Base-by-base conservation (phyloP, 2,888 invertebrate genomes). In the Trachelus stipa region DNA sequence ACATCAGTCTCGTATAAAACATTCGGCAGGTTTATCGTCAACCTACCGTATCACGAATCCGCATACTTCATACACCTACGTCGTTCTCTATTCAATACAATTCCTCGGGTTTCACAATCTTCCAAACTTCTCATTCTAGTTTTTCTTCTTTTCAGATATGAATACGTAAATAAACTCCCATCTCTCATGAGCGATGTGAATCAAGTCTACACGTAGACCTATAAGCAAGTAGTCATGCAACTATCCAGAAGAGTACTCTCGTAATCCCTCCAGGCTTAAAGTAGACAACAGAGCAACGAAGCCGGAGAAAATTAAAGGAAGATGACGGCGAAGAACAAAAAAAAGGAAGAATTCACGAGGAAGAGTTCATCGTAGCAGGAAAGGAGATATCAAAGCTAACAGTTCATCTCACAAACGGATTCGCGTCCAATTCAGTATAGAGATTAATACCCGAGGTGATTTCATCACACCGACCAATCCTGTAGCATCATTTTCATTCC, bases 361-460 rank as follows among this genome's bases (percentile, higher is more conserved):
- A 73, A 77, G 12, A 77, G 37, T 68, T 68, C 12, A 68, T 12
- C 68, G 15, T 33, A n/a, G 56, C n/a, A 71, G 73, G 34, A 71
- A 79, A 80, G 69, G 74, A 79, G 78, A 79, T 77, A 77, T 82
- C 77, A 77, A 37, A 76, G 68, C 31, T 76, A 79, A 74, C 73
- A 78, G 77, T 80, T 76, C 73, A 77, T 76, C 69, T 69, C 33
- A 34, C 31, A 31, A 71, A 71, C 71, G 74, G 56, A 71, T 73
- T 12, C 40, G 75, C 68, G 73, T 75, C 73, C 75, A 73, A 73
- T 76, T 73, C 73, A 76, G 15, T 30, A 56, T 56, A 56, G 34
- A 81, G 78, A 82, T 81, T 81, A 77, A 82, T 82, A 77, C 31
- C 73, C 35, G 35, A 76, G 78, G 40, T 81, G 73, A 71, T 76